Evolutionary conservation across 2,888 invertebrate genomes (phyloP).

Genomic region (Phyto melanocephala): DNA sequence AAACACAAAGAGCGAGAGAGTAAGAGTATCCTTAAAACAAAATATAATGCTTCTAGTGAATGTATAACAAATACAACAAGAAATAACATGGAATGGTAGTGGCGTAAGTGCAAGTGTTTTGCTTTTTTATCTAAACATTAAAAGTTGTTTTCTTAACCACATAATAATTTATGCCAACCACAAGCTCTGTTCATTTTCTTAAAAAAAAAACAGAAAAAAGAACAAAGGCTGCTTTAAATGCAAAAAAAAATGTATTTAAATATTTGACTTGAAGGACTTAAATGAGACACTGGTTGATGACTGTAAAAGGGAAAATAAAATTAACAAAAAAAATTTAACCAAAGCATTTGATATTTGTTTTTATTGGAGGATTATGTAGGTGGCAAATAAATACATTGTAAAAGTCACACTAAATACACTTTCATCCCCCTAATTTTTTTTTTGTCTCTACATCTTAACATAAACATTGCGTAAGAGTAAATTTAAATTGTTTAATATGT

Average conservation of each 20-base stretch:
- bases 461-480: neutral
- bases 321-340: slow-evolving; percentile 10
- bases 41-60: neutral
- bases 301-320: neutral
- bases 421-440: neutral
- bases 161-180: slow-evolving; percentile 62
- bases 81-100: neutral
- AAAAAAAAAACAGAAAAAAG: neutral
- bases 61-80: neutral
- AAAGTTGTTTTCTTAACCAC: slow-evolving; percentile 58
- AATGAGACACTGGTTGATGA: slow-evolving; percentile 1
- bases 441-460: neutral
- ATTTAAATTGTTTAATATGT: slow-evolving; percentile 3
- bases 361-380: slow-evolving; percentile 44
- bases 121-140: slow-evolving; percentile 16
- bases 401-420: neutral
- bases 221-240: neutral
- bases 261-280: slow-evolving; percentile 42
- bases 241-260: slow-evolving; percentile 28
- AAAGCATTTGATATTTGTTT: slow-evolving; percentile 30
- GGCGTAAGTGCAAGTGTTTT: slow-evolving; percentile 2
- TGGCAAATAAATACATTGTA: slow-evolving; percentile 12
- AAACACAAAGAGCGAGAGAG: neutral
- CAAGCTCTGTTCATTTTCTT: slow-evolving; percentile 20
- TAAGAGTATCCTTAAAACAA: slow-evolving; percentile 1